These are phyloP conservation scores for Atlantisia rogersi DNA, from an alignment of 2,113 vertebrate genomes.

Conservation along the genomic window DNA sequence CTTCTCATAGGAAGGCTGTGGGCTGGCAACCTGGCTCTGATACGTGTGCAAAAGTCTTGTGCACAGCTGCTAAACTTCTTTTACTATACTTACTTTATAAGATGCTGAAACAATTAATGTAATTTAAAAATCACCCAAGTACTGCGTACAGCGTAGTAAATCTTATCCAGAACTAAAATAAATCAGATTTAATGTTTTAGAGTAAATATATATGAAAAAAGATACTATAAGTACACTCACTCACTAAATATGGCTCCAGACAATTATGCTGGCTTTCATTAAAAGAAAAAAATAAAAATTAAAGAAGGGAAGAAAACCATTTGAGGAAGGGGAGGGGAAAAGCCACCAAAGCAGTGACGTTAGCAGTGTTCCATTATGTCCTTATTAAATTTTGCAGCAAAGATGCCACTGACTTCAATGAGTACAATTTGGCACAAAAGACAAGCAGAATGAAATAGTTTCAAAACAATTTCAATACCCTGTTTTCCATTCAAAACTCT, in stretches of 20 bases:
- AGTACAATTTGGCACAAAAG: neutral
- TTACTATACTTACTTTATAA: neutral
- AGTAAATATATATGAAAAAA: conserved; percentile 31
- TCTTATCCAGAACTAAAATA: neutral
- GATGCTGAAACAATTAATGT: neutral
- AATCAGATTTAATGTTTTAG: neutral
- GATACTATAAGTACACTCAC: conserved; percentile 30
- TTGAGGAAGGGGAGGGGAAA: conserved; percentile 3
- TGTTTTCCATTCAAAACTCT: neutral
- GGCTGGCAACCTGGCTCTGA: neutral
- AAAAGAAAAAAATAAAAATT: neutral
- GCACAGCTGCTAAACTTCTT: neutral
- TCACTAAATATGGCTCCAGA: conserved; percentile 19
- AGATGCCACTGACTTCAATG: neutral
- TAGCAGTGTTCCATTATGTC: neutral
- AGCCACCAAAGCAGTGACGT: neutral
- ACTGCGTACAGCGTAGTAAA: neutral
- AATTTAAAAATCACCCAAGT: neutral
- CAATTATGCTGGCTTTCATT: neutral
- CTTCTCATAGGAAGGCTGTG: neutral
- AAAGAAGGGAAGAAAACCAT: conserved; percentile 3
- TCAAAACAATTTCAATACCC: neutral
- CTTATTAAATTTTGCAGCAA: conserved; percentile 11
- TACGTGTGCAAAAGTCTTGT: neutral
- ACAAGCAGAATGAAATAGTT: conserved; percentile 13